phyloP scores from a whole-genome alignment of 1,140 invertebrate genomes.

The Orius insidiosus region DNA sequence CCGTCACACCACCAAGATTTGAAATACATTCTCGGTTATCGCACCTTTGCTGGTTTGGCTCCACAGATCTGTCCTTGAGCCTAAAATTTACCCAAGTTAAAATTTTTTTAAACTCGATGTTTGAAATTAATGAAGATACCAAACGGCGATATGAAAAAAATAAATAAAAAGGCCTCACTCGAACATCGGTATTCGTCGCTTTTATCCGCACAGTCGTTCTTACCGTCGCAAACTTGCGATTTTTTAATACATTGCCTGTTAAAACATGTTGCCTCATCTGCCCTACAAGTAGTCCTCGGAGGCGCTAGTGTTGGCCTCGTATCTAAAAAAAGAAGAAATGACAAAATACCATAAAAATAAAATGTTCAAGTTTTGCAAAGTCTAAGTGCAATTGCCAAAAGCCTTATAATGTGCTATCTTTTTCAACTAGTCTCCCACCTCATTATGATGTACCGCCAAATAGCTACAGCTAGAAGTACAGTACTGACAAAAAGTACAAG shows the following conservation, averaged over 20 bases:
- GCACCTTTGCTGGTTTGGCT: constrained; percentile 87
- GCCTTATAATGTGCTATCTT: too few species aligned
- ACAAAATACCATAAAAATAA: background rate
- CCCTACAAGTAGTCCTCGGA: constrained; percentile 37
- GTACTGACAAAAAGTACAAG: too few species aligned
- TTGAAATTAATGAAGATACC: too few species aligned
- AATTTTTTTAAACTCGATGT: too few species aligned
- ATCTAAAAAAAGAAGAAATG: constrained; percentile 23
- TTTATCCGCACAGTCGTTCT: constrained; percentile 62
- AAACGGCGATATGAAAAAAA: constrained; percentile 8
- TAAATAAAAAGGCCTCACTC: constrained; percentile 6
- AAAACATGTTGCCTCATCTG: constrained; percentile 72
- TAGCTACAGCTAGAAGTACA: too few species aligned
- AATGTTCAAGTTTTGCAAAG: too few species aligned
- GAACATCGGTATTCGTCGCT: constrained; percentile 75
- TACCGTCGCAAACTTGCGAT: constrained; percentile 62
- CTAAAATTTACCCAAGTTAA: background rate
- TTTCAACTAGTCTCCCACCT: too few species aligned
- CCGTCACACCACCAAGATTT: constrained; percentile 86
- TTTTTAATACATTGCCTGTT: constrained; percentile 82
- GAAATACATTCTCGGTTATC: constrained; percentile 71
- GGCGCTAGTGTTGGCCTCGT: constrained; percentile 25
- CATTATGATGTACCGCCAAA: too few species aligned
- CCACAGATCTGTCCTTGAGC: constrained; percentile 34
- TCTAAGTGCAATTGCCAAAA: too few species aligned